These are phyloP conservation scores for Hymenochirus boettgeri DNA, from an alignment of 2,113 vertebrate genomes.

Conservation along the genomic window DNA sequence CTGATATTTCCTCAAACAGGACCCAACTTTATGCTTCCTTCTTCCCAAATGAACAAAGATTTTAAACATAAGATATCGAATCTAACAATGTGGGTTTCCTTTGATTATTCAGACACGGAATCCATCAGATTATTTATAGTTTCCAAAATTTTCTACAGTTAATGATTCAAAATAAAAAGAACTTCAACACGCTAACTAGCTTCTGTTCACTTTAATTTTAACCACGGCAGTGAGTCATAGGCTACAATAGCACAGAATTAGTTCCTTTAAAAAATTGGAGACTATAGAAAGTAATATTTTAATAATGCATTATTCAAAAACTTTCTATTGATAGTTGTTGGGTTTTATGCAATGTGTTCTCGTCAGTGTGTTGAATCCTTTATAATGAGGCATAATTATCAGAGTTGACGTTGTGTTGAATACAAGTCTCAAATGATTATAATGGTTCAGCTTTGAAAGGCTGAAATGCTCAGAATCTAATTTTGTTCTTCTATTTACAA, in stretches of 20 bases:
- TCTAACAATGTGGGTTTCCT: too few relatives aligned
- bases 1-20: too few relatives aligned
- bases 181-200: conserved; percentile 13
- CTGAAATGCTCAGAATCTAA: conserved; percentile 25
- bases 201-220: conserved; percentile 25
- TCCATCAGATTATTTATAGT: conserved; percentile 8
- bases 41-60: neutral
- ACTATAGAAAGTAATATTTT: conserved; percentile 34
- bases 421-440: conserved; percentile 36
- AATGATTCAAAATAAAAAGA: conserved; percentile 8
- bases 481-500: conserved; percentile 37
- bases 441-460: conserved; percentile 27
- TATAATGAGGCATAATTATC: conserved; percentile 28
- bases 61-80: neutral
- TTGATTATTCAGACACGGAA: too few relatives aligned
- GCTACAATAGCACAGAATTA: conserved; percentile 33
- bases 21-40: neutral
- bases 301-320: conserved; percentile 30
- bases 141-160: neutral
- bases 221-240: conserved; percentile 7
- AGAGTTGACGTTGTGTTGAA: conserved; percentile 23
- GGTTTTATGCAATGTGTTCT: conserved; percentile 18
- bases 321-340: conserved; percentile 38
- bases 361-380: conserved; percentile 23
- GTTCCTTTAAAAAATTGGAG: conserved; percentile 10